Evolutionary conservation across 1,140 invertebrate species (phyloP).

Genomic region (Drosophila athabasca): DNA sequence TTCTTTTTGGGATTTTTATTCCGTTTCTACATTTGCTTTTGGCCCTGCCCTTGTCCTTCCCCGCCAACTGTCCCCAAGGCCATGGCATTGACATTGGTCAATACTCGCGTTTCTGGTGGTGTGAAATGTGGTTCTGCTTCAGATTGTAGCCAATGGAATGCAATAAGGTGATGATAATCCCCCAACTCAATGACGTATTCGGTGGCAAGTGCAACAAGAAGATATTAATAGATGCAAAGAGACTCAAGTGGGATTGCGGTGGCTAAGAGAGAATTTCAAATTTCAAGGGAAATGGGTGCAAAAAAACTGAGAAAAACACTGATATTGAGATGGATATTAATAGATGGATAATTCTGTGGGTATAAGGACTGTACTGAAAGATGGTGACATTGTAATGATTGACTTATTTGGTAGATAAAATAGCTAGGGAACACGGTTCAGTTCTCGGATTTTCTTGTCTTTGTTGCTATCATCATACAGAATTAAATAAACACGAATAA

Average conservation of each 20-base stretch:
- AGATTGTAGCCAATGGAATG: conserved; percentile 15
- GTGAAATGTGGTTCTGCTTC: conserved; percentile 14
- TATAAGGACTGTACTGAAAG: too few species aligned
- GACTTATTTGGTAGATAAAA: too few species aligned
- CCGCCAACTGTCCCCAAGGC: conserved; percentile 27
- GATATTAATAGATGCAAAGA: conserved; percentile 45
- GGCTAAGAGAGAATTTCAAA: conserved; percentile 26
- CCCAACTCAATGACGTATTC: conserved; percentile 33
- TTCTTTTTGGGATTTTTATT: conserved; percentile 53
- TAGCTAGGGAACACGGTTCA: too few species aligned
- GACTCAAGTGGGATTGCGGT: conserved; percentile 2
- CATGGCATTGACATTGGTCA: conserved; percentile 65
- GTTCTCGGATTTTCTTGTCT: too few species aligned
- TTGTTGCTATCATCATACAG: too few species aligned
- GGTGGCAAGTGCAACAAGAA: conserved; percentile 29
- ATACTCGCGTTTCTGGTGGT: conserved; percentile 30
- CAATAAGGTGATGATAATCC: conserved; percentile 41
- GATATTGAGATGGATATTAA: conserved; percentile 3
- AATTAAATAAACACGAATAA: neutral
- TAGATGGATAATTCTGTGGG: neutral
- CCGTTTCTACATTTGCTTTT: conserved; percentile 23
- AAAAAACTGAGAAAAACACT: conserved; percentile 6
- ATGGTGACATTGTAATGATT: too few species aligned
- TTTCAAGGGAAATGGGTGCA: conserved; percentile 10
- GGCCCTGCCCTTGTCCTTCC: neutral